Percentiles rank a stretch among this genome's conserved stretches.
phyloP scores from a whole-genome alignment of 2,113 vertebrate genomes.

The Eonycteris spelaea region DNA sequence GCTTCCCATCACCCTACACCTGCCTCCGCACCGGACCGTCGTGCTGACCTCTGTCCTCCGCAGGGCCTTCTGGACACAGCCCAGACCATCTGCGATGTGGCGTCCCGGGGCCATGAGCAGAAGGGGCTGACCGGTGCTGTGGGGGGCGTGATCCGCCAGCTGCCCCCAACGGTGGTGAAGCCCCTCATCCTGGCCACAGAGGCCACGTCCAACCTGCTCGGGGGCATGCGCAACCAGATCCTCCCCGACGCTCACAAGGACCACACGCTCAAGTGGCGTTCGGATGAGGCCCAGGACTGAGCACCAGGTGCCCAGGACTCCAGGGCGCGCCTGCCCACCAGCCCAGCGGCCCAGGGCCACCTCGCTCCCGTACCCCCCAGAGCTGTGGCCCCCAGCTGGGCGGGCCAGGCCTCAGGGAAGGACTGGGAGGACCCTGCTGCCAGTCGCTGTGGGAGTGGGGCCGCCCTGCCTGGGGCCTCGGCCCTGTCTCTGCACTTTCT shows the following conservation, averaged over 20 bases:
- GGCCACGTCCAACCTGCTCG: constrained; percentile 92
- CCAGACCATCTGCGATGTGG: constrained; percentile 92
- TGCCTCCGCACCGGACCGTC: fast-evolving
- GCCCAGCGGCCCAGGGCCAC: constrained; percentile 82
- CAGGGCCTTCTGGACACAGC: constrained; percentile 94
- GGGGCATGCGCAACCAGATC: constrained; percentile 88
- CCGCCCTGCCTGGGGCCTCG: constrained; percentile 23
- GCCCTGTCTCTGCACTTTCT: constrained; percentile 64
- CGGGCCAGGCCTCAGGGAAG: constrained; percentile 55
- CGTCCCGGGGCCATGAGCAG: constrained; percentile 92
- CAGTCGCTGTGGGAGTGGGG: not conserved
- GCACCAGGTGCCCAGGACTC: fast-evolving
- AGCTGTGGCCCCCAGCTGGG: constrained; percentile 84
- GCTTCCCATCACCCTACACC: fast-evolving
- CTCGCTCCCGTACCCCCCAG: not conserved
- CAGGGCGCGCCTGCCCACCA: constrained; percentile 77
- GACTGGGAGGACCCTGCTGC: constrained; percentile 22
- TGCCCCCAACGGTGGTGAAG: constrained; percentile 92
- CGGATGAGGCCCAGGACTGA: constrained; percentile 64
- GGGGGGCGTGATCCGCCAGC: constrained; percentile 93
- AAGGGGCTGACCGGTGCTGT: constrained; percentile 93
- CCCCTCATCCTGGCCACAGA: constrained; percentile 93
- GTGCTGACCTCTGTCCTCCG: not conserved
- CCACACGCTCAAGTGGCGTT: constrained; percentile 58
- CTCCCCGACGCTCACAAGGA: constrained; percentile 69